phyloP scores from a whole-genome alignment of 2,113 vertebrate genomes.

The Myiozetetes cayanensis region DNA sequence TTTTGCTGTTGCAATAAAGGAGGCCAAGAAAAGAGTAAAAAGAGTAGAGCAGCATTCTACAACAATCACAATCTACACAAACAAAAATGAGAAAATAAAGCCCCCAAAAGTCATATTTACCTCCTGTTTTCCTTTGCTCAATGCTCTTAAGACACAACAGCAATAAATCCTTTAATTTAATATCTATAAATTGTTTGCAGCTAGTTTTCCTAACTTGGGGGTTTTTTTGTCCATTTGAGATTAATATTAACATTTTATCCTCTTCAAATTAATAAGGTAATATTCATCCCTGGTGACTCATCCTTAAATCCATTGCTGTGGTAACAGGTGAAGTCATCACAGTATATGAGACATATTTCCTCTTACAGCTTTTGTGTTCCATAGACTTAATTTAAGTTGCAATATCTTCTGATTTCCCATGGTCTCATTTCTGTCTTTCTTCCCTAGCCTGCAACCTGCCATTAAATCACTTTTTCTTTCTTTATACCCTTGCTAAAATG shows the following conservation, averaged over 20 bases:
- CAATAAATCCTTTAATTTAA: background rate
- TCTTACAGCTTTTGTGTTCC: background rate
- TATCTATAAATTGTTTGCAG: background rate
- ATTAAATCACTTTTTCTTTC: background rate
- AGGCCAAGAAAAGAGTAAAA: background rate
- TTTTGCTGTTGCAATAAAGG: background rate
- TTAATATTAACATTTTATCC: background rate
- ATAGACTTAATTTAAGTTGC: background rate
- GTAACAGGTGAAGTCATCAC: slow-evolving; percentile 1
- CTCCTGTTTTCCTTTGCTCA: background rate
- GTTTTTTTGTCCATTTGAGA: background rate
- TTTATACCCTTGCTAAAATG: background rate
- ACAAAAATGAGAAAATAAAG: background rate
- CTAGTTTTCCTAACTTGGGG: background rate
- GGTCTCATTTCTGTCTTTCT: background rate
- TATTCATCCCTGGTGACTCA: background rate
- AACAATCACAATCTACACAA: background rate
- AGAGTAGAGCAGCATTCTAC: background rate
- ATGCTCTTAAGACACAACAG: background rate
- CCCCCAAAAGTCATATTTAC: background rate
- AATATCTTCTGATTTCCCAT: background rate
- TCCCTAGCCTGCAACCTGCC: background rate
- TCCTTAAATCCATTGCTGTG: background rate
- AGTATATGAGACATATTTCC: background rate
- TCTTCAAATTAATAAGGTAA: background rate